Conservation (phyloP, 2,888 invertebrate genomes). For the Zygaena filipendulae region DNA sequence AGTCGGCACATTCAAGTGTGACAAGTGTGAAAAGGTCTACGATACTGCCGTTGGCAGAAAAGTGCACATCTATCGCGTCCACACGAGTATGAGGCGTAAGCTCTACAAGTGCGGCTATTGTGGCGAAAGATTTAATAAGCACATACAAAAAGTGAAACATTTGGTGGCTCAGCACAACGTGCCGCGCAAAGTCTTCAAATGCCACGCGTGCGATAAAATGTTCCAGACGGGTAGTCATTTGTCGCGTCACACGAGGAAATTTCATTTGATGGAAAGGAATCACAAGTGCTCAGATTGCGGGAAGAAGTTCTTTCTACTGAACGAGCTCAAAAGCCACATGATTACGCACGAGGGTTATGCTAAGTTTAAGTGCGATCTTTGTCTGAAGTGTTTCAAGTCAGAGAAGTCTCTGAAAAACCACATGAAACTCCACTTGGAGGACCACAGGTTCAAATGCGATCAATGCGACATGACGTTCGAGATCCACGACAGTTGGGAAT, state of each 20-base stretch:
- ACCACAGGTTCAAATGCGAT: constrained; percentile 21
- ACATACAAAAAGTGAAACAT: constrained; percentile 24
- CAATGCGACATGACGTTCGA: constrained; percentile 18
- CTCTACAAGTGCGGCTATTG: constrained; percentile 33
- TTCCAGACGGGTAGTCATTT: constrained; percentile 26
- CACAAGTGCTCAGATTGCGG: constrained; percentile 44
- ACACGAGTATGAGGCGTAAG: constrained; percentile 18
- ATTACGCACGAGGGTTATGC: constrained; percentile 46
- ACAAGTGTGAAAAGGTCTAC: constrained; percentile 33
- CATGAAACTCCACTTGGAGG: constrained; percentile 27
- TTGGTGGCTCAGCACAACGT: constrained; percentile 26
- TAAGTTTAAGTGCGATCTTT: constrained; percentile 37
- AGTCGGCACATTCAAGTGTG: constrained; percentile 31
- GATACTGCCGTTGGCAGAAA: constrained; percentile 16
- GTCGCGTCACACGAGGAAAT: constrained; percentile 26
- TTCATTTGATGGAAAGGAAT: constrained; percentile 39
- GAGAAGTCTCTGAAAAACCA: constrained; percentile 34
- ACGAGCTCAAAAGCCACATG: constrained; percentile 25
- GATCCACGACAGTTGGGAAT: constrained; percentile 18
- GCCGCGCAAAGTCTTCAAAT: constrained; percentile 19
- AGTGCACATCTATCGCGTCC: constrained; percentile 20
- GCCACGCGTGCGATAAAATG: constrained; percentile 28
- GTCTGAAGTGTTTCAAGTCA: constrained; percentile 31
- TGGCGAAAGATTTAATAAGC: constrained; percentile 32
- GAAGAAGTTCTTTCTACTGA: constrained; percentile 27